Percentiles rank a stretch among this genome's conserved stretches.
phyloP scores from a whole-genome alignment of 2,113 vertebrate species.

The Ramphastos sulfuratus region DNA sequence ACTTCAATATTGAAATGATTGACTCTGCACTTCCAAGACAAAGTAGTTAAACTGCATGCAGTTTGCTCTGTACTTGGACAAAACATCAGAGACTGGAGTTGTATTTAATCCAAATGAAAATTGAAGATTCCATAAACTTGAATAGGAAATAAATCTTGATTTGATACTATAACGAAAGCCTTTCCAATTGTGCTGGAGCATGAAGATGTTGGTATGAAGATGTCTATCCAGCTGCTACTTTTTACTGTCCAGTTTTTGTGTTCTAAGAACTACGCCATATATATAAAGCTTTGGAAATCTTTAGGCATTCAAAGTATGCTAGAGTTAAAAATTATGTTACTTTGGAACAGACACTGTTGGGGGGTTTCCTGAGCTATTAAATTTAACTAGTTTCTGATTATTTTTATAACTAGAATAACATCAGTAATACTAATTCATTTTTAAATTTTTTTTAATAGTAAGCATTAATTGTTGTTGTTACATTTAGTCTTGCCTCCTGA shows the following conservation, averaged over 20 bases:
- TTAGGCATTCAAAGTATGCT: not conserved
- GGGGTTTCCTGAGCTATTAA: not conserved
- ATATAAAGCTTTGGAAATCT: not conserved
- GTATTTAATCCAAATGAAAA: not conserved
- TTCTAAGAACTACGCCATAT: not conserved
- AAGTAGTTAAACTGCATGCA: not conserved
- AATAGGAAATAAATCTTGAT: not conserved
- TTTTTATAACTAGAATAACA: not conserved
- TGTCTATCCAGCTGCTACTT: not conserved
- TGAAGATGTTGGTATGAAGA: not conserved
- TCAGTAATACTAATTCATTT: not conserved
- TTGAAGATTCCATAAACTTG: not conserved
- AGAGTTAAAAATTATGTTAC: not conserved
- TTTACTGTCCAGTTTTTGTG: not conserved
- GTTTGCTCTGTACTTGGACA: not conserved
- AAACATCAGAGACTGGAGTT: not conserved
- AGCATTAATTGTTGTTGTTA: not conserved
- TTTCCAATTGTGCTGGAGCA: not conserved
- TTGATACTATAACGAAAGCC: not conserved
- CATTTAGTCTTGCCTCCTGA: not conserved
- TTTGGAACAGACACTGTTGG: not conserved
- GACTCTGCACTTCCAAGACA: not conserved
- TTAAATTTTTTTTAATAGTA: not conserved
- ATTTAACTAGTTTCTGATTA: not conserved
- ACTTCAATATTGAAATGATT: constrained; percentile 12